Evolutionary conservation across 2,113 vertebrate species (phyloP), one percentile per base, ranked within the genome.

Genomic region (Stigmatopora nigra): DNA sequence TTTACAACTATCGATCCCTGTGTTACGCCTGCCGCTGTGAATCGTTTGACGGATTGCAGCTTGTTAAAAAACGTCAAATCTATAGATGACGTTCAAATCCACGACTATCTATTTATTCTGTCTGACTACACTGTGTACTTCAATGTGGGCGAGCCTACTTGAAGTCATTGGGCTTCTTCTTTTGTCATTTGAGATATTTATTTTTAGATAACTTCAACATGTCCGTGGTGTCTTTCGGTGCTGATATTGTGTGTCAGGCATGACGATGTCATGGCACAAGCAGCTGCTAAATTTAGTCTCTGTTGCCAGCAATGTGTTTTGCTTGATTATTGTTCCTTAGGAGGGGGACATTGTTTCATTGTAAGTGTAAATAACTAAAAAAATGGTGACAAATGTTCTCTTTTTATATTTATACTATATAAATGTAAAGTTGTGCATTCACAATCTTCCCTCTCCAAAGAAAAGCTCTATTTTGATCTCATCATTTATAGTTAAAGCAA

Each of bases 101-200:
- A 59, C 14, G 12, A 9, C 17, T 14, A 2, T 16, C 8, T 63
- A 25, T 53, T 45, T 46, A 38, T 51, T 63, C 38, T 10, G 11
- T 53, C 12, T 9, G 19, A 20, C 51, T 10, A 3, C 55, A 38
- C 58, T 2, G 2, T 7, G 67, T 61, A 78, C 22, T 65, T 73
- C 63, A 80, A 86, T 86, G 75, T 85, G 76, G 82, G 85, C 71
- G 85, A 81, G 1, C 71, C 81, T 53, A 70, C 76, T 78, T 84
- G 79, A 82, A 86, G 78, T 90, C 80, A 80, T 74, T 68, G 55
- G 61, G 70, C 82, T 70, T 35, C 58, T 70, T 84, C 82, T 89
- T 90, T 90, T 88, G 85, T 90, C 83, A 88, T 86, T 89, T 89
- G 83, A 88, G 88, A 87, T 84, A 84, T 86, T 85, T 91, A 92